A percentile compares a stretch with the other conserved stretches of the same genome.
Conservation (phyloP, 2,888 invertebrate genomes). For the Quadriops clusia region DNA sequence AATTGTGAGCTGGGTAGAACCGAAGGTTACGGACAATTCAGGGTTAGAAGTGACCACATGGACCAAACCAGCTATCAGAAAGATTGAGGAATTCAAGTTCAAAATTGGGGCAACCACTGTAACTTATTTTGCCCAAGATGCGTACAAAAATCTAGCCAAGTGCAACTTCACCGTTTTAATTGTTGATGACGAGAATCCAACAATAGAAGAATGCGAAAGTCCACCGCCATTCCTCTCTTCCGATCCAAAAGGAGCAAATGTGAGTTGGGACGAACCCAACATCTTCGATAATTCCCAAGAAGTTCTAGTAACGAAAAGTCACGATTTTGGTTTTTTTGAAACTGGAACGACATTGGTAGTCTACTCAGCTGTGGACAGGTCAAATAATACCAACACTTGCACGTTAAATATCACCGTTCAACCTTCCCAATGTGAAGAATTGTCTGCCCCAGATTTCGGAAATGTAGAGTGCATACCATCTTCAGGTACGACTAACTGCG, state of each 20-base stretch:
- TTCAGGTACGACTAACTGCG: slow-evolving; percentile 35
- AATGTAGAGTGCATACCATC: slow-evolving; percentile 25
- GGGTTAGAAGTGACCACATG: slow-evolving; percentile 42
- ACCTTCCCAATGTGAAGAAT: slow-evolving; percentile 36
- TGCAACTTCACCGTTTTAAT: slow-evolving; percentile 40
- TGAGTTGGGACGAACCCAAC: slow-evolving; percentile 48
- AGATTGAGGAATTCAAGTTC: slow-evolving; percentile 37
- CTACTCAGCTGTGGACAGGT: slow-evolving; percentile 47
- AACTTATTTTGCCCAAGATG: slow-evolving; percentile 51
- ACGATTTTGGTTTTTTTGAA: slow-evolving; percentile 39
- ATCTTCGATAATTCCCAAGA: slow-evolving; percentile 45
- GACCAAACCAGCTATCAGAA: slow-evolving; percentile 45
- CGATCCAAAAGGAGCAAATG: slow-evolving; percentile 31
- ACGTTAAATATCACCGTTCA: slow-evolving; percentile 47
- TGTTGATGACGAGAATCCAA: slow-evolving; percentile 44
- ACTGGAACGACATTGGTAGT: slow-evolving; percentile 44
- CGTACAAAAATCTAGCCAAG: slow-evolving; percentile 45
- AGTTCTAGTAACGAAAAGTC: slow-evolving; percentile 30
- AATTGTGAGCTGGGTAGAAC: slow-evolving; percentile 39
- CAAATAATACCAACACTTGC: slow-evolving; percentile 47
- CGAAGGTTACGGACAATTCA: slow-evolving; percentile 46
- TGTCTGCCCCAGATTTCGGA: slow-evolving; percentile 29
- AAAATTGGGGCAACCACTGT: slow-evolving; percentile 46
- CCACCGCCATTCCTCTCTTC: slow-evolving; percentile 40
- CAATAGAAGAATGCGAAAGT: slow-evolving; percentile 45